Evolutionary conservation across 2,888 invertebrate species (phyloP).

Genomic region (Lottia gigantea): DNA sequence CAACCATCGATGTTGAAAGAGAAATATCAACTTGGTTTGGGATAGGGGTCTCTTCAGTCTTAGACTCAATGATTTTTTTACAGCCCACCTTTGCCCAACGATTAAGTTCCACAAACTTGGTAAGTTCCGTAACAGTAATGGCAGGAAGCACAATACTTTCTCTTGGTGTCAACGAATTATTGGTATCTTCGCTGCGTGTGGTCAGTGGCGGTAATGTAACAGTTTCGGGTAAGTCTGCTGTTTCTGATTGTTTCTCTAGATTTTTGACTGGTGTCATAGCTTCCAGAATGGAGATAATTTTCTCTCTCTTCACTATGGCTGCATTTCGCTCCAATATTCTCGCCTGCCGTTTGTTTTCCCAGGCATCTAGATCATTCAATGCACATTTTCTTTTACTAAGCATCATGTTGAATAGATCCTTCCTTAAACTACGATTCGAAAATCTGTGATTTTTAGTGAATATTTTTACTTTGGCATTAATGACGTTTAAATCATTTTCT

Average conservation of each 20-base stretch:
- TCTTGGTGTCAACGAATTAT: neutral
- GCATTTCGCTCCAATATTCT: neutral
- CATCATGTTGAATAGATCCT: neutral
- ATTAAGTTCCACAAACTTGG: neutral
- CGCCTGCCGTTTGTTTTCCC: neutral
- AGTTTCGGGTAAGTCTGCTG: too few relatives aligned
- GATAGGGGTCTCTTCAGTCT: neutral
- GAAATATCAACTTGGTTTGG: neutral
- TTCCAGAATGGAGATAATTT: too few relatives aligned
- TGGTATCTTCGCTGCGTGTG: neutral
- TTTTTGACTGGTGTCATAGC: too few relatives aligned
- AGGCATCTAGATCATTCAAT: neutral
- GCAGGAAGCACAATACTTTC: neutral
- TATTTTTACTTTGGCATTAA: neutral
- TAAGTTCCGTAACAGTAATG: neutral
- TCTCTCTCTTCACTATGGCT: too few relatives aligned
- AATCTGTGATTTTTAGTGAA: slow-evolving; percentile 5
- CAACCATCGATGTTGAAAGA: too few relatives aligned
- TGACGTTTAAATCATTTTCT: neutral
- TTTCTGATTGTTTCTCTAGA: too few relatives aligned
- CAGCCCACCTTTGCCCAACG: neutral
- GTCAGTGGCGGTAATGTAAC: too few relatives aligned
- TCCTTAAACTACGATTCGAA: neutral
- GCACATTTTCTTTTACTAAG: neutral
- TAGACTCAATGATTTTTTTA: neutral